A percentile compares a stretch with the other conserved stretches of the same genome.
These are phyloP conservation scores for Sebastes reedi DNA, from an alignment of 2,797 vertebrate species.

Conservation along the genomic window DNA sequence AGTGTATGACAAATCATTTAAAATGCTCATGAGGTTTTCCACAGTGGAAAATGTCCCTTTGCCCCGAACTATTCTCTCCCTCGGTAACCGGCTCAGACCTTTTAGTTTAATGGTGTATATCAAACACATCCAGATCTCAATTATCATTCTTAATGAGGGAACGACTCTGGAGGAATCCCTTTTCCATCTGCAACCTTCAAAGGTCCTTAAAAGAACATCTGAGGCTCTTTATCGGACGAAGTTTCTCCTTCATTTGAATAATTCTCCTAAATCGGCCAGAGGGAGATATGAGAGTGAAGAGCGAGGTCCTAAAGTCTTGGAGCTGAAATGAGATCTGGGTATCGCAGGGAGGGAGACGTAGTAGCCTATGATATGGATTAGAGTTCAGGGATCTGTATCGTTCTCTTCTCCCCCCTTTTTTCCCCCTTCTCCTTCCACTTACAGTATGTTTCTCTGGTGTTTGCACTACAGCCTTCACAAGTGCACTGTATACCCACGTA, in stretches of 20 bases:
- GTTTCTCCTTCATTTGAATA: conserved; percentile 81
- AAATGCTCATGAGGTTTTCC: conserved; percentile 38
- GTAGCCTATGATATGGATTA: conserved; percentile 62
- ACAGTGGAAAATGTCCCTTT: conserved; percentile 28
- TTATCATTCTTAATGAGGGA: conserved; percentile 79
- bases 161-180: conserved; percentile 73
- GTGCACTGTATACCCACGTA: background rate
- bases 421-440: background rate
- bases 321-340: conserved; percentile 73
- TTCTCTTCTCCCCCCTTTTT: background rate
- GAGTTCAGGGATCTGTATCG: conserved; percentile 47
- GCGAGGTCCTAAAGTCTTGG: conserved; percentile 66
- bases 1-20: conserved; percentile 17
- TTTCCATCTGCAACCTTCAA: conserved; percentile 79
- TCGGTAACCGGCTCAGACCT: conserved; percentile 56
- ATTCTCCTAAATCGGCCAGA: conserved; percentile 73
- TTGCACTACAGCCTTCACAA: background rate
- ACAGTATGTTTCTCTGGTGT: conserved; percentile 8
- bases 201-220: conserved; percentile 80
- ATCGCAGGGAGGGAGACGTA: conserved; percentile 36
- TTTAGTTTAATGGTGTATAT: conserved; percentile 72
- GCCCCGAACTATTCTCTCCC: conserved; percentile 44
- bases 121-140: conserved; percentile 76
- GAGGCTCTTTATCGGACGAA: conserved; percentile 75
- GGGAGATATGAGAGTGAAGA: conserved; percentile 65